phyloP scores from a whole-genome alignment of 2,888 invertebrate genomes.

The Cancer borealis region DNA sequence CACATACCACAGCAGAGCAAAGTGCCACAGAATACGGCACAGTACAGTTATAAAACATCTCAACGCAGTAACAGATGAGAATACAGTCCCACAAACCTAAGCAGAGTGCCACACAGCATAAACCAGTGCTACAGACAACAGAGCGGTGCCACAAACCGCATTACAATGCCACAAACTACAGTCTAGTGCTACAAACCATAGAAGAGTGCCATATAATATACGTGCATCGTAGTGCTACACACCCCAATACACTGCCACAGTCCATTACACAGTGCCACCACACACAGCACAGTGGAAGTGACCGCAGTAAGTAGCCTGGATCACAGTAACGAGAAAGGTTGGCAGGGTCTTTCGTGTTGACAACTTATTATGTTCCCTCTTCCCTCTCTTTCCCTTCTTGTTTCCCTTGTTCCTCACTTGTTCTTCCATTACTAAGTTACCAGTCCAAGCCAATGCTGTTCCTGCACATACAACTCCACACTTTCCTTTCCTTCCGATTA shows the following conservation, averaged over 20 bases:
- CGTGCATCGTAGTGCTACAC: too few relatives aligned
- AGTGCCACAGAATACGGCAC: too few relatives aligned
- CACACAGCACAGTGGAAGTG: not conserved
- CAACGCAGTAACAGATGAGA: too few relatives aligned
- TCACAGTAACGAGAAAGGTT: not conserved
- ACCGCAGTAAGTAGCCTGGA: not conserved
- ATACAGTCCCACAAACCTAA: not conserved
- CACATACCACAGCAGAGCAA: not conserved
- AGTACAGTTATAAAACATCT: too few relatives aligned
- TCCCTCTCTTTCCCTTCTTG: not conserved
- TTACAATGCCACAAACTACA: not conserved
- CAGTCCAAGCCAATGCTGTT: not conserved
- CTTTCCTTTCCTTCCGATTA: not conserved
- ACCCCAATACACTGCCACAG: not conserved
- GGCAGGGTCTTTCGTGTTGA: not conserved
- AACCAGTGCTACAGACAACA: not conserved
- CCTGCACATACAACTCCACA: not conserved
- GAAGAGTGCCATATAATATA: not conserved
- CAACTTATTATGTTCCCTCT: not conserved
- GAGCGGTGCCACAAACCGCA: not conserved
- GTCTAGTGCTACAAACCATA: not conserved
- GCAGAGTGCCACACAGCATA: not conserved
- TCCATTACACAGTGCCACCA: not conserved
- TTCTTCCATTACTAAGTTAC: not conserved
- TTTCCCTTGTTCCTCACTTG: not conserved